Conservation (phyloP, 2,888 invertebrate species). For the Panopea generosa region DNA sequence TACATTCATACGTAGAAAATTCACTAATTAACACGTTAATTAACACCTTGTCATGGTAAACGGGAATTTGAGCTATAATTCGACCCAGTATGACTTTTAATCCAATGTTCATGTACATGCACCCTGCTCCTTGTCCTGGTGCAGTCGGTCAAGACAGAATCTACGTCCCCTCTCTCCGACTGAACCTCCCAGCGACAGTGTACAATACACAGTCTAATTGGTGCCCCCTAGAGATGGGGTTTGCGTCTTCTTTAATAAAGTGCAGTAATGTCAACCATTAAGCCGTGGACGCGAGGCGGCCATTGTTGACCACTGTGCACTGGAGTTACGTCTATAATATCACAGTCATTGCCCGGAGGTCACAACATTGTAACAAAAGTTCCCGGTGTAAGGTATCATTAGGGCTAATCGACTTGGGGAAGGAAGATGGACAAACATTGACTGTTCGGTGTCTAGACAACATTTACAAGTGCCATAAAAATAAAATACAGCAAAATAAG, state of each 20-base stretch:
- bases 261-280: slow-evolving; percentile 28
- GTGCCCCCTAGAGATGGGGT: slow-evolving; percentile 22
- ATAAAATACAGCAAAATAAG: too few relatives aligned
- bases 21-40: too few relatives aligned
- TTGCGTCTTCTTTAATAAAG: slow-evolving; percentile 16
- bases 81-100: too few relatives aligned
- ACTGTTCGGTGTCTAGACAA: too few relatives aligned
- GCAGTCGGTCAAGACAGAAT: not conserved
- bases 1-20: too few relatives aligned
- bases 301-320: slow-evolving; percentile 1
- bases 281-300: slow-evolving; percentile 5
- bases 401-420: too few relatives aligned
- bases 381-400: not conserved
- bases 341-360: slow-evolving; percentile 13
- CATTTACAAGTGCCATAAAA: too few relatives aligned
- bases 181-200: not conserved
- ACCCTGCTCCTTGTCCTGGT: too few relatives aligned
- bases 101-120: too few relatives aligned
- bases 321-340: slow-evolving; percentile 16
- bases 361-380: slow-evolving; percentile 27
- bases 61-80: too few relatives aligned
- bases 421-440: too few relatives aligned
- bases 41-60: too few relatives aligned
- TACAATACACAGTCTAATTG: slow-evolving; percentile 23
- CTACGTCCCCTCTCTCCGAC: not conserved